These are phyloP conservation scores for Podarcis siculus DNA, from an alignment of 2,797 vertebrate genomes.

Conservation along the genomic window DNA sequence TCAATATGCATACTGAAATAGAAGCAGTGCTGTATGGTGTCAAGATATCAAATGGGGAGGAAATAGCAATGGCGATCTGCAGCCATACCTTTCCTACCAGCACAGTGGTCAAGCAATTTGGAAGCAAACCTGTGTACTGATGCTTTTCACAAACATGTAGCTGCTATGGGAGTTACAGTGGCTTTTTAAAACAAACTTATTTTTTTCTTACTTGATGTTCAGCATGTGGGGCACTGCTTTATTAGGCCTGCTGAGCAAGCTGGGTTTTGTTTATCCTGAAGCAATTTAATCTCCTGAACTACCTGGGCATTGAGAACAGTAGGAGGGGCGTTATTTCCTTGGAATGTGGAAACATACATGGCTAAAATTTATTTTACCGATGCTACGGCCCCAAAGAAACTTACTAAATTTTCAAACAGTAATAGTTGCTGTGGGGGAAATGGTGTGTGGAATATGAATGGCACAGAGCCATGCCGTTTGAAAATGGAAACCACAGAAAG, in stretches of 20 bases:
- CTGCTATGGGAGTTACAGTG: constrained; percentile 30
- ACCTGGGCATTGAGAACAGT: constrained; percentile 16
- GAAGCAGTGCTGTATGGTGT: constrained; percentile 26
- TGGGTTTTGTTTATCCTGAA: constrained; percentile 61
- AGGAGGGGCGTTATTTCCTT: constrained; percentile 6
- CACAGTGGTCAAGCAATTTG: constrained; percentile 40
- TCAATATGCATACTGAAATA: constrained; percentile 51
- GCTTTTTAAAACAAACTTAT: constrained; percentile 19
- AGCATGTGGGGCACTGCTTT: constrained; percentile 35
- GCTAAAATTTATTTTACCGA: constrained; percentile 50
- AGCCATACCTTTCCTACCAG: constrained; percentile 8
- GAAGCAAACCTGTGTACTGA: constrained; percentile 26
- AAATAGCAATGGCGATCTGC: not conserved
- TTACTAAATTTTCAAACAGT: constrained; percentile 14
- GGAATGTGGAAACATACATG: constrained; percentile 40
- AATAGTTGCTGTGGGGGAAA: constrained; percentile 41
- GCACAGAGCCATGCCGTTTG: not conserved
- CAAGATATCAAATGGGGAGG: constrained; percentile 59
- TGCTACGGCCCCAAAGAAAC: constrained; percentile 22
- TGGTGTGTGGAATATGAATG: constrained; percentile 36
- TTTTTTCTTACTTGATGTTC: constrained; percentile 62
- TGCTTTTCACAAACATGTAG: constrained; percentile 24
- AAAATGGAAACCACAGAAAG: not conserved
- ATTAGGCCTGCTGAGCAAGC: constrained; percentile 52
- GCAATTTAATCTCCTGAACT: constrained; percentile 67